Evolutionary conservation across 30 jellyfish, hydroid and myxozoan genomes (phyloP), one percentile per base, ranked within the genome.

Genomic region (Turritopsis dohrnii): DNA sequence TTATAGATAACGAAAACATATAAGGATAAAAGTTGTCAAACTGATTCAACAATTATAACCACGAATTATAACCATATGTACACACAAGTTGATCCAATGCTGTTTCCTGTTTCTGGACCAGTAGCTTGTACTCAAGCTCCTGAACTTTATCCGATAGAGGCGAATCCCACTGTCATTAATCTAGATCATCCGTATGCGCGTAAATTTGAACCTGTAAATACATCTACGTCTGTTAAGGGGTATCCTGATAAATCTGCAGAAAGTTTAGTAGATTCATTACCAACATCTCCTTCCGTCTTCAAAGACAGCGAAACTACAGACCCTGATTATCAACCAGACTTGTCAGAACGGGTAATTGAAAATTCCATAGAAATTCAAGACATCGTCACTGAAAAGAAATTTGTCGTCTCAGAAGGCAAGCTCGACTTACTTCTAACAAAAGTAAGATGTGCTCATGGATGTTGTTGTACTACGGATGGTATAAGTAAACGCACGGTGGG

Each of bases 281-380:
- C 72, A n/a, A 18, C 18, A 54, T 54, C 72, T n/a, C 72, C 72
- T 18, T n/a, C 72, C 19, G 72, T n/a, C 18, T 16, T 54, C n/a
- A 54, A 16, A 18, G 72, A 54, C 18, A 54, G n/a, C n/a, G n/a
- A 54, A 54, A 54, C n/a, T 54, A n/a, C 72, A n/a, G 72, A 54
- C 72, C 72, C 72, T 16, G 72, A 54, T 54, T 54, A 54, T 54
- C 72, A 54, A 54, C 72, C 72, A 18, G n/a, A 54, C 72, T 54
- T 18, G 18, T 54, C 72, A 16, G 72, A 54, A 54, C 18, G n/a
- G 19, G 18, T 54, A 54, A 54, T n/a, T 54, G 72, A n/a, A 16
- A 54, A 54, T 16, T 54, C 73, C 21, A 60, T 60, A 21, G 0
- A 60, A 60, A 23, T 0, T 60, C 21, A 21, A 18, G 0, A 60